Conservation (phyloP, 2,888 invertebrate genomes). For the Drosophila falleni region DNA sequence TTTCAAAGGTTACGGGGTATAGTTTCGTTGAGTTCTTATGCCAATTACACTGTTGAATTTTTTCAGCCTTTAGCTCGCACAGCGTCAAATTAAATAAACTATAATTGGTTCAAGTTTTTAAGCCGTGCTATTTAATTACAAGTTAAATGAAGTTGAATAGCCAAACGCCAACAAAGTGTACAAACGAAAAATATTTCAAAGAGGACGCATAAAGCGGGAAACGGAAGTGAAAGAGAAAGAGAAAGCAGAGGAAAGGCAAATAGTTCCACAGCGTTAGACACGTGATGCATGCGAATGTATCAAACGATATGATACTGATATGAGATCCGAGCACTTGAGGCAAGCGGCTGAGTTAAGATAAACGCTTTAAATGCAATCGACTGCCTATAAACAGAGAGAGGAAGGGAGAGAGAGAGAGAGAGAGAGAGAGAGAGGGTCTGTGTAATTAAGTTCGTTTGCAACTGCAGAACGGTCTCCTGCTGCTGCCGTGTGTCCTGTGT, state of each 20-base stretch:
- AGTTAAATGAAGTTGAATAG: conserved; percentile 69
- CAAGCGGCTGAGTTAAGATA: conserved; percentile 26
- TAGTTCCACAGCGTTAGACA: conserved; percentile 31
- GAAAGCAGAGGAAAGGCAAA: conserved; percentile 1
- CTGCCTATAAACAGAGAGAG: conserved; percentile 21
- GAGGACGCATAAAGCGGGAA: not conserved
- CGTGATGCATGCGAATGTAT: conserved; percentile 42
- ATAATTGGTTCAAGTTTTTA: conserved; percentile 79
- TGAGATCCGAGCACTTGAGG: conserved; percentile 2
- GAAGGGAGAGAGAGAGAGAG: too few species aligned
- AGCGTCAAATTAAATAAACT: conserved; percentile 71
- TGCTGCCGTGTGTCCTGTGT: conserved; percentile 32
- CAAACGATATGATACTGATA: conserved; percentile 26
- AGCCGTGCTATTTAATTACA: conserved; percentile 63
- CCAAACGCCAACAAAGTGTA: conserved; percentile 37
- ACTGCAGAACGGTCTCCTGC: conserved; percentile 35
- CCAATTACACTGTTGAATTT: not conserved
- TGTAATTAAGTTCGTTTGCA: conserved; percentile 71
- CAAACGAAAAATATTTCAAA: conserved; percentile 34
- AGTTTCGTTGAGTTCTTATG: not conserved
- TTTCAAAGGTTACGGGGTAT: not conserved
- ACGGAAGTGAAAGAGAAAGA: not conserved
- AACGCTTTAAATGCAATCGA: conserved; percentile 34
- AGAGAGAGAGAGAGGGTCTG: conserved; percentile 7
- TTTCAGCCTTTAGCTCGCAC: conserved; percentile 13